Percentiles rank a stretch among this genome's conserved stretches.
phyloP scores from a whole-genome alignment of 2,113 vertebrate genomes.

The Montifringilla adamsi region DNA sequence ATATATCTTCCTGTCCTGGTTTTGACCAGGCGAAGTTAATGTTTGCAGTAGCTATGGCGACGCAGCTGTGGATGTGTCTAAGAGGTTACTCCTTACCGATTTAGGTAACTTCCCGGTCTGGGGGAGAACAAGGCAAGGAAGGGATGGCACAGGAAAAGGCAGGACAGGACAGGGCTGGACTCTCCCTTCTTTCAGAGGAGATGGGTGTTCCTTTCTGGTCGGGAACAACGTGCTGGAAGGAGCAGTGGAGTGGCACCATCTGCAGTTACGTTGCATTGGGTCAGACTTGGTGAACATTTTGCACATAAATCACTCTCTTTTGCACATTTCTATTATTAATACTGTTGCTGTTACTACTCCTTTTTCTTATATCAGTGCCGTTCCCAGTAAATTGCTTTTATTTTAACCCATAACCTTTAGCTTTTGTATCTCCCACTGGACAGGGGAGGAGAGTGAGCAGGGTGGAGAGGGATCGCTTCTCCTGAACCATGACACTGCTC shows the following conservation, averaged over 20 bases:
- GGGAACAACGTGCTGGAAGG: rapidly evolving
- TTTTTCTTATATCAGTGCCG: background rate
- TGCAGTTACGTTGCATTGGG: rapidly evolving
- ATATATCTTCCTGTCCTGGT: background rate
- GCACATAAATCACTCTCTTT: background rate
- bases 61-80: background rate
- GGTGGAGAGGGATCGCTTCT: background rate
- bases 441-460: rapidly evolving
- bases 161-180: background rate
- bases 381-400: background rate
- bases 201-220: background rate
- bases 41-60: background rate
- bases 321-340: background rate
- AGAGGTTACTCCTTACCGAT: background rate
- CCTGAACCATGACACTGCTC: background rate
- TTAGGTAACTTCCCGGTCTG: rapidly evolving
- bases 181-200: background rate
- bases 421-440: background rate
- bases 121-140: background rate
- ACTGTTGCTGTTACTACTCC: background rate
- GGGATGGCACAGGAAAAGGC: background rate
- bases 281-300: background rate
- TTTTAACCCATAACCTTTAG: background rate
- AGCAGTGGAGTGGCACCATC: background rate
- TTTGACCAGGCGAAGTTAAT: background rate